phyloP scores from a whole-genome alignment of 2,888 invertebrate species.

The Ormyrus nitidulus region DNA sequence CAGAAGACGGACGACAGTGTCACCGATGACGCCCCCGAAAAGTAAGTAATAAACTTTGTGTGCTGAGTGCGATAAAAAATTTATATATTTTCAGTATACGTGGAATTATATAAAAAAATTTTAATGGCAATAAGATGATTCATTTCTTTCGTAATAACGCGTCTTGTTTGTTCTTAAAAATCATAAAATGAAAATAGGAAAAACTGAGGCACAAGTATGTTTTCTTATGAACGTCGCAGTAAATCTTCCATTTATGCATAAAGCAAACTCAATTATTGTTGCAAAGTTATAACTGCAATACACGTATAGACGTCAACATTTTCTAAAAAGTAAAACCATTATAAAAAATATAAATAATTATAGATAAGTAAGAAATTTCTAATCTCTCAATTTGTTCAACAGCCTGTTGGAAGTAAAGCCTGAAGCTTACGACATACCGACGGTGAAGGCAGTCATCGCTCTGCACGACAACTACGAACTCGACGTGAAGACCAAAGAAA shows the following conservation, averaged over 20 bases:
- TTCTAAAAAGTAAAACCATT: not conserved
- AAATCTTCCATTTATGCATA: no score
- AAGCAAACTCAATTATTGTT: no score
- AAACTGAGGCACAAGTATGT: no score
- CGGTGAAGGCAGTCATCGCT: constrained; percentile 82
- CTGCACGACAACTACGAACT: constrained; percentile 92
- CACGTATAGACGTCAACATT: no score
- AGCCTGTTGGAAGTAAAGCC: constrained; percentile 83
- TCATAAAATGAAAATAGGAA: no score
- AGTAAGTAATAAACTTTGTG: constrained; percentile 77
- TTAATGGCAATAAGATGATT: no score
- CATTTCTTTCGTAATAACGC: no score
- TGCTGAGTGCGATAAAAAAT: not conserved
- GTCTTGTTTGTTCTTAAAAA: no score
- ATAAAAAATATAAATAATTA: not conserved
- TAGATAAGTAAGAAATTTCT: not conserved
- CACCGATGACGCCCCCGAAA: constrained; percentile 84
- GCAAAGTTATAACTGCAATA: no score
- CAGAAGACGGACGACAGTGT: constrained; percentile 84
- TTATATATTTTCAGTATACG: not conserved
- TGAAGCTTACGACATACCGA: constrained; percentile 82
- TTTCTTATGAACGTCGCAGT: no score
- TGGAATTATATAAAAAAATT: no score
- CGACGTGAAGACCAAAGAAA: constrained; percentile 83
- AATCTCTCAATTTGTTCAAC: not conserved